Evolutionary conservation across 2,888 invertebrate species (phyloP).

Genomic region (Netelia melanura): DNA sequence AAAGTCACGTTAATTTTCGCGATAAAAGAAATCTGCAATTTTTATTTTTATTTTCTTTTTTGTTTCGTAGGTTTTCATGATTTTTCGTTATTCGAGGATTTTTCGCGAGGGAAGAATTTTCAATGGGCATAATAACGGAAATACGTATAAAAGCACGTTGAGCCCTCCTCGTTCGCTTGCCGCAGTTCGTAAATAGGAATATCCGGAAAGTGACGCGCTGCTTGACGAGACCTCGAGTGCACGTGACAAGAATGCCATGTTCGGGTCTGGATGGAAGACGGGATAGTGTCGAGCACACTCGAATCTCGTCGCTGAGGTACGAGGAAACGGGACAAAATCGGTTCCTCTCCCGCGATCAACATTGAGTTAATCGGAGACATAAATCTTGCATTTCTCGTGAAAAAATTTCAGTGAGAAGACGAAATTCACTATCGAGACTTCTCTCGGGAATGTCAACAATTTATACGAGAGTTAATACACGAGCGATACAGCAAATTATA

Average conservation of each 20-base stretch:
- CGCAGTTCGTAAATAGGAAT: constrained; percentile 78
- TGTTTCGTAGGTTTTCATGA: background rate
- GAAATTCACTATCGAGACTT: no score
- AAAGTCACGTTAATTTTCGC: no score
- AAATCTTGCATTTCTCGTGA: no score
- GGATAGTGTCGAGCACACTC: background rate
- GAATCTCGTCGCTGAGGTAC: background rate
- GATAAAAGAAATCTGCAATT: background rate
- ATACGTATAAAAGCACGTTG: constrained; percentile 27
- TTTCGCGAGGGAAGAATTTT: background rate
- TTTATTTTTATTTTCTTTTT: background rate
- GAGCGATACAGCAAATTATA: no score
- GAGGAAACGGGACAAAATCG: background rate
- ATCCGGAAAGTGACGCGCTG: constrained; percentile 76
- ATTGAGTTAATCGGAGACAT: no score
- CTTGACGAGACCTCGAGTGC: constrained; percentile 72
- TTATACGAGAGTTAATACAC: no score
- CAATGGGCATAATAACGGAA: background rate
- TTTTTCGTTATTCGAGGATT: background rate
- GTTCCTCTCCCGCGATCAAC: no score
- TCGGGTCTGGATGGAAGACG: background rate
- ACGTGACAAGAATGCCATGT: constrained; percentile 75
- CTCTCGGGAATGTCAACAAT: no score
- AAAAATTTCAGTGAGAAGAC: no score
- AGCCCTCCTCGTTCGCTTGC: constrained; percentile 66